These are phyloP conservation scores for Cynaeus angustus DNA, from an alignment of 2,888 invertebrate species.

Conservation along the genomic window DNA sequence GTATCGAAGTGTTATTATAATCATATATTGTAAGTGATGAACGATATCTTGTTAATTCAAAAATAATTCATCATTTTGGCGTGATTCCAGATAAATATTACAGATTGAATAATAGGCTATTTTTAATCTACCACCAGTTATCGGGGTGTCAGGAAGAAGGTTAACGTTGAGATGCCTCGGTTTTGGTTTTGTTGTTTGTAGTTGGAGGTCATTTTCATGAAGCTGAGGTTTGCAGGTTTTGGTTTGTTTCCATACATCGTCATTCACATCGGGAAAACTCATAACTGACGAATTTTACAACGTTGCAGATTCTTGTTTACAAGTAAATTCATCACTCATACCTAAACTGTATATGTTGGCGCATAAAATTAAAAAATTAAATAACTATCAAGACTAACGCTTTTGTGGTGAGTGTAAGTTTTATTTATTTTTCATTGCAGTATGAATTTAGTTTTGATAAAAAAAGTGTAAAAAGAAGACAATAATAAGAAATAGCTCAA, in stretches of 20 bases:
- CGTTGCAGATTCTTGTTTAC: not conserved
- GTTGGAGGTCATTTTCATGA: not conserved
- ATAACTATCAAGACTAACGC: too few species aligned
- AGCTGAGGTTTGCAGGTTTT: not conserved
- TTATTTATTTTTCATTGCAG: too few species aligned
- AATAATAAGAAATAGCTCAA: too few species aligned
- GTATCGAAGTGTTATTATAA: not conserved
- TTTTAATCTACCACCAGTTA: constrained; percentile 23
- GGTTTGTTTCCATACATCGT: not conserved
- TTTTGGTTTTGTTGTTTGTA: not conserved
- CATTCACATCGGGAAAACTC: not conserved
- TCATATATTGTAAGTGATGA: constrained; percentile 21
- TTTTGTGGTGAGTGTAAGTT: too few species aligned
- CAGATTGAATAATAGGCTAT: constrained; percentile 27
- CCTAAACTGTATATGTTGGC: too few species aligned
- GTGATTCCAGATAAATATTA: constrained; percentile 38
- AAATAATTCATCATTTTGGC: constrained; percentile 38
- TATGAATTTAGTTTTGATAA: too few species aligned
- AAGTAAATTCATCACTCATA: not conserved
- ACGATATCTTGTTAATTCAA: constrained; percentile 16
- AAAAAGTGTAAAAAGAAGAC: too few species aligned
- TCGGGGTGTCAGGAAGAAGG: not conserved
- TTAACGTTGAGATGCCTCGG: constrained; percentile 1
- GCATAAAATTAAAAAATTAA: too few species aligned
- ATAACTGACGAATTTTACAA: not conserved